phyloP scores from a whole-genome alignment of 2,797 vertebrate genomes.

The Gallirallus australis region DNA sequence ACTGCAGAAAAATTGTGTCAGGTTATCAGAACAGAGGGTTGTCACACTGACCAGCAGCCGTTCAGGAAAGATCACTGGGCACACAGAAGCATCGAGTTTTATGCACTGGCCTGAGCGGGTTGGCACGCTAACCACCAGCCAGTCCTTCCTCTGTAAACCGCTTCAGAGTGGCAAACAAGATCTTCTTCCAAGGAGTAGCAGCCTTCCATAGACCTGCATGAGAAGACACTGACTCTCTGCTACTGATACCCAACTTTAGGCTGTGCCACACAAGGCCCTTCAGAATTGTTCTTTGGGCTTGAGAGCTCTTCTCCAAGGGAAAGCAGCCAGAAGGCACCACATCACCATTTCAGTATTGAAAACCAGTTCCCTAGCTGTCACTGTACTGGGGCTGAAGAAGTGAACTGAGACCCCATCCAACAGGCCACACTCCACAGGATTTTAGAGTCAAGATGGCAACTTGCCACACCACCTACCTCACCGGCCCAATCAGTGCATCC shows the following conservation, averaged over 20 bases:
- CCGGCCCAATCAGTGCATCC: not conserved
- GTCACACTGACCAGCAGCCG: not conserved
- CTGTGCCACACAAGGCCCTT: not conserved
- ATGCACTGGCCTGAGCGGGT: not conserved
- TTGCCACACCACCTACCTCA: not conserved
- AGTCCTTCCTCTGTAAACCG: not conserved
- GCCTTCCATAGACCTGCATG: not conserved
- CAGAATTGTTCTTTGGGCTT: not conserved
- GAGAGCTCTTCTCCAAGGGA: not conserved
- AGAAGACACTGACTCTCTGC: not conserved
- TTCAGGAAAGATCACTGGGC: not conserved
- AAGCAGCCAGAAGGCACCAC: not conserved
- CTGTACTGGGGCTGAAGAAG: not conserved
- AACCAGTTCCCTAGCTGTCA: not conserved
- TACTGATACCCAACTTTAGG: not conserved
- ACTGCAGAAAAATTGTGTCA: not conserved
- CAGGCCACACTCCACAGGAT: not conserved
- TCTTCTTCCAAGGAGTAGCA: not conserved
- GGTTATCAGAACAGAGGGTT: not conserved
- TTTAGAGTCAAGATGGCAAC: not conserved
- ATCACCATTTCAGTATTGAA: not conserved
- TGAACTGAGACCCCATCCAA: not conserved
- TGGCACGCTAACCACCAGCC: not conserved
- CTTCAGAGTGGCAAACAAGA: not conserved
- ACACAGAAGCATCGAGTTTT: not conserved